Conservation (phyloP, 2,888 invertebrate species). For the Scelioninae gen. 1 region DNA sequence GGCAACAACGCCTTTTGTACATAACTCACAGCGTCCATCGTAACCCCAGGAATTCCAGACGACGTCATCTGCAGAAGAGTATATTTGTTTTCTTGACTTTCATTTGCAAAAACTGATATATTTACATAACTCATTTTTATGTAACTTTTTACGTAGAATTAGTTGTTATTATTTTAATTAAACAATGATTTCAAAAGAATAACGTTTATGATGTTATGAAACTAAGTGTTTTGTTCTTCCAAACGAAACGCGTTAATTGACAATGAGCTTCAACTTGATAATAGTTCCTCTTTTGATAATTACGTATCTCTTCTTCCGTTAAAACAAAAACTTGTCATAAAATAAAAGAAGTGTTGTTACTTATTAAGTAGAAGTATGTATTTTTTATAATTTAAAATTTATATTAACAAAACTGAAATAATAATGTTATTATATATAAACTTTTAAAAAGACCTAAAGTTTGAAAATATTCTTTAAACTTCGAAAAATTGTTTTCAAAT, state of each 20-base stretch:
- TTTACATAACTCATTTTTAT: slow-evolving; percentile 39
- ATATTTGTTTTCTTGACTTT: slow-evolving; percentile 50
- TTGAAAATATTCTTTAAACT: no score
- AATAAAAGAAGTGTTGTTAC: not conserved
- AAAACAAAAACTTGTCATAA: slow-evolving; percentile 6
- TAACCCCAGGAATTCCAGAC: slow-evolving; percentile 96
- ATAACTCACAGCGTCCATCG: slow-evolving; percentile 95
- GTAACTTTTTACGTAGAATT: no score
- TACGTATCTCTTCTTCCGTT: slow-evolving; percentile 44
- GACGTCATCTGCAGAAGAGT: slow-evolving; percentile 90
- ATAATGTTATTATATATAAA: no score
- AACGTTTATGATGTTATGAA: not conserved
- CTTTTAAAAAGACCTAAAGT: no score
- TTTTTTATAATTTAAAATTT: no score
- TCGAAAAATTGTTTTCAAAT: no score
- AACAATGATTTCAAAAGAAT: not conserved
- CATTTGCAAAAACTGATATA: slow-evolving; percentile 10
- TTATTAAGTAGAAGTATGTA: not conserved
- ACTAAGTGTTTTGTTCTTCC: slow-evolving; percentile 12
- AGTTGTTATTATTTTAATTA: no score
- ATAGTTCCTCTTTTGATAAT: slow-evolving; percentile 55
- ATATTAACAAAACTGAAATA: no score
- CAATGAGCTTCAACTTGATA: slow-evolving; percentile 41
- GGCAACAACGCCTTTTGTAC: slow-evolving; percentile 96
- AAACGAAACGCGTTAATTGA: slow-evolving; percentile 23